Conservation (phyloP, 2,113 vertebrate species). For the Psilopogon haemacephalus region DNA sequence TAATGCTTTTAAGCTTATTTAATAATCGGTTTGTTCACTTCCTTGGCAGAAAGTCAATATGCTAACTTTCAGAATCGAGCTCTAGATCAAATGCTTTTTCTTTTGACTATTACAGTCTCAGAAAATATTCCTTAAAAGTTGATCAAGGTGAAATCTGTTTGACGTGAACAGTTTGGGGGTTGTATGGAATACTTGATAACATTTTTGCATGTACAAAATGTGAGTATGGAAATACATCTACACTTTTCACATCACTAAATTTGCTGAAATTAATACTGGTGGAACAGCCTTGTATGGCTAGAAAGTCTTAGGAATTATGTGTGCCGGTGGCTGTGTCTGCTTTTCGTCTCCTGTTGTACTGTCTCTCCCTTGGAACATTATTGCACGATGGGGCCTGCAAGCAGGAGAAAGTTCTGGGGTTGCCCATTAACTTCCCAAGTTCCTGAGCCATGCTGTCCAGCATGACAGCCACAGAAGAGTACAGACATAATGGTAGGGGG, state of each 20-base stretch:
- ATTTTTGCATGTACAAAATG: not conserved
- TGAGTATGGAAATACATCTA: not conserved
- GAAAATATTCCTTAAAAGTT: not conserved
- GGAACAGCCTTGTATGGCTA: not conserved
- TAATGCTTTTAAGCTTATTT: not conserved
- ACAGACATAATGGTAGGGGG: not conserved
- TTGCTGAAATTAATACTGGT: not conserved
- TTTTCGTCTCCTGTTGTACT: not conserved
- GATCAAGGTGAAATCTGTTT: not conserved
- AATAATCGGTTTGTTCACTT: not conserved
- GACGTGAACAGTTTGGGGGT: not conserved
- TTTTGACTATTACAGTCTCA: not conserved
- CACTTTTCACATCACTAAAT: not conserved
- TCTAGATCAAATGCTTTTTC: not conserved
- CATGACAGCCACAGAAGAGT: not conserved
- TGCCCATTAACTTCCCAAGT: not conserved
- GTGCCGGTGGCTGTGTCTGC: not conserved
- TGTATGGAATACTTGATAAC: not conserved
- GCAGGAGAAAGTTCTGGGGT: not conserved
- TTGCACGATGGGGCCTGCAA: not conserved
- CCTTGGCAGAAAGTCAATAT: conserved; percentile 3
- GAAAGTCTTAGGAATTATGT: not conserved
- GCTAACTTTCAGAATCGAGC: not conserved
- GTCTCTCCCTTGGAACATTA: not conserved
- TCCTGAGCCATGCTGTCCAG: not conserved